phyloP scores from a whole-genome alignment of 2,113 vertebrate genomes.

The Cyrtonyx montezumae region DNA sequence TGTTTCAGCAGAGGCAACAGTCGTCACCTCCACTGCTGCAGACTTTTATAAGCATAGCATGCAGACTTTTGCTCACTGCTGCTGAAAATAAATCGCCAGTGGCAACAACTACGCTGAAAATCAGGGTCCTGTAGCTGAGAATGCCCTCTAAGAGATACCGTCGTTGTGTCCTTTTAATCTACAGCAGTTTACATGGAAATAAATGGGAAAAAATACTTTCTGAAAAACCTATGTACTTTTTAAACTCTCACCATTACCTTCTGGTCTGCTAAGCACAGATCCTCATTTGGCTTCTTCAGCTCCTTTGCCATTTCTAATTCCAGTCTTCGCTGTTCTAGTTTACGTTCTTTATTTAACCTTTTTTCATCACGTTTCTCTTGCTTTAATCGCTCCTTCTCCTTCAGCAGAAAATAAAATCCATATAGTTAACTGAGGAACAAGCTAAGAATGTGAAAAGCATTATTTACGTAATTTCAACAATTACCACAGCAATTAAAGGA shows the following conservation, averaged over 20 bases:
- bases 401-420: constrained; percentile 48
- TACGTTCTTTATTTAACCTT: constrained; percentile 93
- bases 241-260: constrained; percentile 80
- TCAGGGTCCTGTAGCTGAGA: no score
- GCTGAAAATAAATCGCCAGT: no score
- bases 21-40: no score
- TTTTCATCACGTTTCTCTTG: constrained; percentile 96
- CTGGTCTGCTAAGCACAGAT: constrained; percentile 95
- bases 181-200: no score
- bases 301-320: constrained; percentile 95
- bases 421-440: constrained; percentile 1
- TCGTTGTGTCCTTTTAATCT: no score
- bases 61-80: no score
- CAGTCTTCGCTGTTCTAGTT: constrained; percentile 88
- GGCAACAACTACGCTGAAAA: no score
- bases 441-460: constrained; percentile 24
- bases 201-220: no score
- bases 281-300: constrained; percentile 95
- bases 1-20: no score
- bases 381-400: constrained; percentile 93
- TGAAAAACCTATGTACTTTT: not conserved
- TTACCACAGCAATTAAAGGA: constrained; percentile 1
- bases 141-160: no score
- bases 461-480: constrained; percentile 3
- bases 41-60: no score